Percentiles rank a stretch among this genome's conserved stretches.
These are phyloP conservation scores for Lordiphosa fenestrarum DNA, from an alignment of 2,888 invertebrate species.

Conservation along the genomic window DNA sequence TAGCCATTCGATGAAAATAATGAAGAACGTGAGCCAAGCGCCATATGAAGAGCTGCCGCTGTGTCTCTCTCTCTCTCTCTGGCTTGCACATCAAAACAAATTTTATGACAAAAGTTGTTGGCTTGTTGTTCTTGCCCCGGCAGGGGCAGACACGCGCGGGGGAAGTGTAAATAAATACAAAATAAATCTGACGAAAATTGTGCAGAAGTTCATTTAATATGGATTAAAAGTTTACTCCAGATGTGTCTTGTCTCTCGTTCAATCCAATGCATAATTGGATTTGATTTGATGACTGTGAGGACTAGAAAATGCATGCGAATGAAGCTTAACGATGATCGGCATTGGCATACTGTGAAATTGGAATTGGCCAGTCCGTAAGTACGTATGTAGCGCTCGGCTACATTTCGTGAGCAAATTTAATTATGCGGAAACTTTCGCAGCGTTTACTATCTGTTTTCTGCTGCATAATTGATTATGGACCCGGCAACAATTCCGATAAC, in stretches of 20 bases:
- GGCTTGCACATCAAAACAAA: slow-evolving; percentile 52
- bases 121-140: slow-evolving; percentile 34
- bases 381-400: neutral
- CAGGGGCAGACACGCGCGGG: neutral
- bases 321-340: slow-evolving; percentile 44
- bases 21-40: slow-evolving; percentile 59
- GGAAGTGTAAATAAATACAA: slow-evolving; percentile 59
- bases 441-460: slow-evolving; percentile 34
- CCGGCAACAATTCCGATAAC: slow-evolving; percentile 50
- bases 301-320: slow-evolving; percentile 19
- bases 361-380: slow-evolving; percentile 8
- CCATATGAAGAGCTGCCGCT: slow-evolving; percentile 2
- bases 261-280: slow-evolving; percentile 47
- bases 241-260: slow-evolving; percentile 21
- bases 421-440: slow-evolving; percentile 54
- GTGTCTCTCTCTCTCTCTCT: neutral
- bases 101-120: slow-evolving; percentile 62
- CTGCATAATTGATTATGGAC: slow-evolving; percentile 70
- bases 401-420: slow-evolving; percentile 27
- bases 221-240: slow-evolving; percentile 64
- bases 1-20: slow-evolving; percentile 57
- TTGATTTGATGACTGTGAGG: slow-evolving; percentile 34
- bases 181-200: slow-evolving; percentile 64
- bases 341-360: slow-evolving; percentile 27
- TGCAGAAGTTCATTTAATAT: slow-evolving; percentile 65